These are phyloP conservation scores for Chelmon rostratus DNA, from an alignment of 2,797 vertebrate genomes.

Conservation along the genomic window DNA sequence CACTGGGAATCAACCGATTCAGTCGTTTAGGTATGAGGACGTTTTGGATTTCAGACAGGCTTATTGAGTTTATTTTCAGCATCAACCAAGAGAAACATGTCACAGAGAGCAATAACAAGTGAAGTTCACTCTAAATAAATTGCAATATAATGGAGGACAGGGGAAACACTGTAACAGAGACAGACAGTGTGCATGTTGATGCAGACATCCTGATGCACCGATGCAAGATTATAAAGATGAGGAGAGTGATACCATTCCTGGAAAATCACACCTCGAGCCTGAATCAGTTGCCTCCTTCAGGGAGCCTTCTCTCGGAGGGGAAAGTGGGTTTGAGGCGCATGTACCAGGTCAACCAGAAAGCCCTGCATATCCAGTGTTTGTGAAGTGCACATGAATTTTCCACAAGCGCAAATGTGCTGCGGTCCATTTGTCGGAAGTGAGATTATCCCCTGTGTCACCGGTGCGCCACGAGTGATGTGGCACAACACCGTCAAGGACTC, in stretches of 20 bases:
- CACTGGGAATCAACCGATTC: too few species aligned
- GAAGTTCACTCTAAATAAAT: neutral
- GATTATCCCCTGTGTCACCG: conserved; percentile 67
- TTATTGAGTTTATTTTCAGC: conserved; percentile 11
- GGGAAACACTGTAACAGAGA: neutral
- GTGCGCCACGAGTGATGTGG: conserved; percentile 57
- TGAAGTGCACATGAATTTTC: conserved; percentile 67
- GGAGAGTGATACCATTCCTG: conserved; percentile 7
- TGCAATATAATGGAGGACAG: neutral
- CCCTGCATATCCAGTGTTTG: conserved; percentile 38
- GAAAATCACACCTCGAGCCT: conserved; percentile 22
- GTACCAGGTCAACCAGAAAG: conserved; percentile 53
- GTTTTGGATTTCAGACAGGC: neutral
- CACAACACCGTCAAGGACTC: conserved; percentile 59
- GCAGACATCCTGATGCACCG: neutral
- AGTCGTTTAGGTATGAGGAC: too few species aligned
- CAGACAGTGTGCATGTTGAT: conserved; percentile 1
- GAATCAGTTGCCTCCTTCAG: conserved; percentile 2
- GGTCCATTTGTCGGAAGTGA: conserved; percentile 41
- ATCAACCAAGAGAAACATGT: conserved; percentile 11
- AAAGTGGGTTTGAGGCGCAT: conserved; percentile 24
- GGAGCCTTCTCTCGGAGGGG: conserved; percentile 16
- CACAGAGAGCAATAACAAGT: conserved; percentile 4
- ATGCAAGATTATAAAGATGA: conserved; percentile 6
- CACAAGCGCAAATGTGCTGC: conserved; percentile 43